phyloP scores from a whole-genome alignment of 2,888 invertebrate genomes.

The Folsomia candida region DNA sequence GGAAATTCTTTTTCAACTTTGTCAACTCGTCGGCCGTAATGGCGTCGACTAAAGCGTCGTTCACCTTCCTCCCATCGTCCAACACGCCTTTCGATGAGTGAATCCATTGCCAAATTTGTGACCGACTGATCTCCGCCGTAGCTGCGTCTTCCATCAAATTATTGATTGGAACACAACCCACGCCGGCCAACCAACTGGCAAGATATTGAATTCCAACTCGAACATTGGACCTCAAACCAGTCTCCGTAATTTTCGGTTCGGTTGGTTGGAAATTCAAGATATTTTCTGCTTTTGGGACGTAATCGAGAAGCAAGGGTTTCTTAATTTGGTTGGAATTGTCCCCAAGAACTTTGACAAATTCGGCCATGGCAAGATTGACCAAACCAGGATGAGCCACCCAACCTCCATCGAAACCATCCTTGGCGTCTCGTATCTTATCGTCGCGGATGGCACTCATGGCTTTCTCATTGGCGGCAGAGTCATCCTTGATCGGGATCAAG shows the following conservation, averaged over 20 bases:
- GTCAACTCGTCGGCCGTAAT: slow-evolving; percentile 37
- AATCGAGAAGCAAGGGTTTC: slow-evolving; percentile 30
- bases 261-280: slow-evolving; percentile 34
- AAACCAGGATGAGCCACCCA: slow-evolving; percentile 45
- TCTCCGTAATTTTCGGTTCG: slow-evolving; percentile 31
- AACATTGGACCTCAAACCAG: slow-evolving; percentile 35
- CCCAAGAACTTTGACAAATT: slow-evolving; percentile 32
- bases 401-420: slow-evolving; percentile 42
- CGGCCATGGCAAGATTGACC: slow-evolving; percentile 31
- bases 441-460: slow-evolving; percentile 35
- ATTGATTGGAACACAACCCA: slow-evolving; percentile 40
- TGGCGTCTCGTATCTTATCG: slow-evolving; percentile 37
- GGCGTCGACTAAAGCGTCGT: slow-evolving; percentile 29
- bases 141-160: slow-evolving; percentile 46
- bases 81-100: slow-evolving; percentile 37
- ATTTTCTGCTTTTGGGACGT: slow-evolving; percentile 25
- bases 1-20: slow-evolving; percentile 20
- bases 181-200: slow-evolving; percentile 35
- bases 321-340: slow-evolving; percentile 33
- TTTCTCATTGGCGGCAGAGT: slow-evolving; percentile 37
- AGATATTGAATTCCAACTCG: slow-evolving; percentile 37
- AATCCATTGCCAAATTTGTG: slow-evolving; percentile 44
- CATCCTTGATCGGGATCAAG: slow-evolving; percentile 42
- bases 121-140: slow-evolving; percentile 42
- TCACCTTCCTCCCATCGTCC: slow-evolving; percentile 40